Evolutionary conservation across 1,140 invertebrate genomes (phyloP).

Genomic region (Procambarus clarkii): DNA sequence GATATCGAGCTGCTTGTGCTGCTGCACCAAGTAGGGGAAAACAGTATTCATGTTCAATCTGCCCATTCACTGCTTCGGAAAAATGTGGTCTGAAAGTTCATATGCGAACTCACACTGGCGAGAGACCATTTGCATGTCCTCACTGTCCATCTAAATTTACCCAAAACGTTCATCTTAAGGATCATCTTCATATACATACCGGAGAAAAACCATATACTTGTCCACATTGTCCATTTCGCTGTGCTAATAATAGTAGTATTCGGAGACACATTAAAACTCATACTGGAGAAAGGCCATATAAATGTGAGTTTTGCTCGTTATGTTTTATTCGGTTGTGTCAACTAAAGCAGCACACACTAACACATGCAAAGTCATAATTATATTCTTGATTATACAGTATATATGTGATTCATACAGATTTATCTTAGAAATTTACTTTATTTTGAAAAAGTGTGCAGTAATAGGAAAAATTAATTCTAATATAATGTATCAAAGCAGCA

Average conservation of each 20-base stretch:
- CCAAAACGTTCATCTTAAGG: not conserved
- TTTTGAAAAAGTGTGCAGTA: too few relatives aligned
- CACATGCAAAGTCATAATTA: constrained; percentile 5
- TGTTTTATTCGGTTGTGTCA: not conserved
- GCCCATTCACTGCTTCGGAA: not conserved
- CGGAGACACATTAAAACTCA: constrained; percentile 7
- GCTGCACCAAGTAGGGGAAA: not conserved
- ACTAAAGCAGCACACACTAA: not conserved
- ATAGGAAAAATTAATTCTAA: too few relatives aligned
- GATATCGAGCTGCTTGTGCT: not conserved
- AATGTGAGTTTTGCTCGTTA: not conserved
- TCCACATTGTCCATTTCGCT: not conserved
- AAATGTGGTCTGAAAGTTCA: constrained; percentile 1
- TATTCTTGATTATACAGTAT: not conserved
- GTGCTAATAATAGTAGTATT: constrained; percentile 11
- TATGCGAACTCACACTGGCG: constrained; percentile 5
- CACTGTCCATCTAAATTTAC: constrained; percentile 7
- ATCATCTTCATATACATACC: not conserved
- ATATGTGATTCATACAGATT: too few relatives aligned
- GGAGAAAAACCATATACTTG: constrained; percentile 6
- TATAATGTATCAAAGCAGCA: too few relatives aligned
- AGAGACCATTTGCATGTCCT: constrained; percentile 4
- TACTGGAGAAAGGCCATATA: not conserved
- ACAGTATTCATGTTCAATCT: not conserved
- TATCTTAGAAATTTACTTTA: too few relatives aligned